A percentile compares a stretch with the other conserved stretches of the same genome.
Evolutionary conservation across 1,140 invertebrate genomes (phyloP).

Genomic region (Temnothorax curvispinosus): DNA sequence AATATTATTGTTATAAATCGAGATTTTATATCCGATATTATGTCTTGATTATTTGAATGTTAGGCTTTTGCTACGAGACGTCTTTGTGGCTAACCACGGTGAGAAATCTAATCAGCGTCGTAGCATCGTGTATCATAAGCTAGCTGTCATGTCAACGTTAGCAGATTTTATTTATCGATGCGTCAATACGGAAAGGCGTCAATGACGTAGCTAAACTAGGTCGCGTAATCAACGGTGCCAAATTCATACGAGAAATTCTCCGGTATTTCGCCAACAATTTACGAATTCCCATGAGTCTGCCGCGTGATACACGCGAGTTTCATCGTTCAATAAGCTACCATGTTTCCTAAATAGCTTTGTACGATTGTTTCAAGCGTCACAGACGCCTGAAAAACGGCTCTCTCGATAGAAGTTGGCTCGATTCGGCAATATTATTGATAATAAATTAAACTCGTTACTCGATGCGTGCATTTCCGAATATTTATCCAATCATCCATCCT

Average conservation of each 20-base stretch:
- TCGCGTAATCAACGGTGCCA: conserved; percentile 19
- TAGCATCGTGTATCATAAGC: conserved; percentile 10
- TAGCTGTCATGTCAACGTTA: not conserved
- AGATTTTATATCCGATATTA: not conserved
- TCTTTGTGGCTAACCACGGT: not conserved
- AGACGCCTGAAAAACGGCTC: not conserved
- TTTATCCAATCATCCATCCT: not conserved
- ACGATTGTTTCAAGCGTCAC: not conserved
- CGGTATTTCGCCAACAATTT: not conserved
- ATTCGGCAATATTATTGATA: not conserved
- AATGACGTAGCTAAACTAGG: conserved; percentile 41
- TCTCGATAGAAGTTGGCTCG: not conserved
- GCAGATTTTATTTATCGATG: conserved; percentile 54
- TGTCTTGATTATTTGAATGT: not conserved
- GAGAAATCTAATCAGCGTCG: conserved; percentile 18
- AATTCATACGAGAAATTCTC: conserved; percentile 60
- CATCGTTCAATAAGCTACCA: not conserved
- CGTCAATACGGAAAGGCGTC: not conserved
- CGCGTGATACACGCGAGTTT: not conserved
- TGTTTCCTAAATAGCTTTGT: conserved; percentile 17
- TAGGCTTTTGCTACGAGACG: not conserved
- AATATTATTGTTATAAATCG: not conserved
- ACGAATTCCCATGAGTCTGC: not conserved
- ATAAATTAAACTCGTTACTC: not conserved
- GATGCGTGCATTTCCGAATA: not conserved